Evolutionary conservation across 2,113 vertebrate species (phyloP).

Genomic region (Garra rufa): DNA sequence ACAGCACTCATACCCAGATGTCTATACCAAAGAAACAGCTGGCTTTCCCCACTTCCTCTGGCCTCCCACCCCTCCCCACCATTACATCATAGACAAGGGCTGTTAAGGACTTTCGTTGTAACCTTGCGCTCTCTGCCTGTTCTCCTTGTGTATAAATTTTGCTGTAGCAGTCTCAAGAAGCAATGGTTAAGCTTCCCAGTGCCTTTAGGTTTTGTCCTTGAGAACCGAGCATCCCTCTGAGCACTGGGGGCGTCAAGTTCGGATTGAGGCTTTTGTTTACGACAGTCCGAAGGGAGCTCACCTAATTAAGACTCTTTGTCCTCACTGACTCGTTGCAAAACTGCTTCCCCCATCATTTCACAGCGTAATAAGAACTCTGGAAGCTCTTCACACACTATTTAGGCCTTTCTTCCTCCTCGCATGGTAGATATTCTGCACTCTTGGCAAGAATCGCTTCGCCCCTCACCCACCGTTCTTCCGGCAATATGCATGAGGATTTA

Average conservation of each 20-base stretch:
- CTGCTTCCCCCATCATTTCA: conserved; percentile 53
- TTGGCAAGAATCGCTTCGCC: conserved; percentile 53
- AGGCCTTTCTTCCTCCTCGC: neutral
- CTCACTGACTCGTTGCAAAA: conserved; percentile 63
- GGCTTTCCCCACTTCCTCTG: neutral
- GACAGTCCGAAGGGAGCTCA: conserved; percentile 28
- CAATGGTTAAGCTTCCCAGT: neutral
- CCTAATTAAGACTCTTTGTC: conserved; percentile 64
- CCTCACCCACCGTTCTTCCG: neutral
- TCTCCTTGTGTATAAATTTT: neutral
- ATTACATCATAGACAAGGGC: neutral
- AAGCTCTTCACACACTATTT: neutral
- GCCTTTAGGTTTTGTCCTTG: neutral
- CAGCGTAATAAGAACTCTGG: conserved; percentile 29
- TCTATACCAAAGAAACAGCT: conserved; percentile 10
- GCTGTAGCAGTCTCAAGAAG: neutral
- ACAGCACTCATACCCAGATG: neutral
- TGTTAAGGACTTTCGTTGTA: neutral
- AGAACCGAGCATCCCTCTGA: neutral
- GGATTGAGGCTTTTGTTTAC: conserved; percentile 40
- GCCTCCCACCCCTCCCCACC: neutral
- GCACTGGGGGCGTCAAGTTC: neutral
- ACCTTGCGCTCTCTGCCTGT: neutral
- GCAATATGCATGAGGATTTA: conserved; percentile 59
- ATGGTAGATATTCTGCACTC: conserved; percentile 61